Evolutionary conservation across 2,797 vertebrate species (phyloP), one percentile per base, ranked within the genome.

Genomic region (Danio aesculapii): DNA sequence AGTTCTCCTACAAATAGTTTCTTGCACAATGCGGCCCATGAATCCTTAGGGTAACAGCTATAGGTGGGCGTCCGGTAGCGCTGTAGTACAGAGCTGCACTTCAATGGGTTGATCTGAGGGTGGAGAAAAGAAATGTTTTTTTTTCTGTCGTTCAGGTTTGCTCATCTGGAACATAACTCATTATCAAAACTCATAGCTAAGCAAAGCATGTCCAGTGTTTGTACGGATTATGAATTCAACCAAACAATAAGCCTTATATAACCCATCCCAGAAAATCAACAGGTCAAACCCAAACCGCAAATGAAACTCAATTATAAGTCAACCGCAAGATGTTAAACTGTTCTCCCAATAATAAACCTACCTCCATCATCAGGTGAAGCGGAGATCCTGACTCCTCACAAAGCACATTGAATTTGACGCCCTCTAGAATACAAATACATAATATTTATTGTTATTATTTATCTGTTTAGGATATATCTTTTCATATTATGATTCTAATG

Each of bases 341-440:
- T 73, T 61, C 59, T 19, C 19, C 19, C 44, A 78, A 50, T 44
- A 19, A 49, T 13, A 41, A 61, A 64, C 77, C 39, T 83, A 98
- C 98, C 97, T 99, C 97, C 98, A 99, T 99, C 58, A 98, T 88
- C 84, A 99, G 95, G 69, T 97, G 94, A 43, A 99, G 95, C 8
- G 96, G 94, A 77, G 94, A 92, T 14, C 95, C 96, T 0, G 94
- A 90, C 84, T 96, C 93, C 0, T 96, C 94, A 86, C 95, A 94
- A 67, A 99, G 90, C 66, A 99, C 95, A 55, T 90, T 88, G 93
- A 99, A 99, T 92, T 97, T 99, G 39, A 99, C 97, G 0, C 98
- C 97, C 58, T 96, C 98, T 99, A 89, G 6, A 85, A 86, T 59
- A 85, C 53, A 90, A 88, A 85, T 12, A 68, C 6, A 49, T 53